A percentile compares a stretch with the other conserved stretches of the same genome.
phyloP scores from a whole-genome alignment of 2,888 invertebrate genomes.

The Bruchidius siliquastri region DNA sequence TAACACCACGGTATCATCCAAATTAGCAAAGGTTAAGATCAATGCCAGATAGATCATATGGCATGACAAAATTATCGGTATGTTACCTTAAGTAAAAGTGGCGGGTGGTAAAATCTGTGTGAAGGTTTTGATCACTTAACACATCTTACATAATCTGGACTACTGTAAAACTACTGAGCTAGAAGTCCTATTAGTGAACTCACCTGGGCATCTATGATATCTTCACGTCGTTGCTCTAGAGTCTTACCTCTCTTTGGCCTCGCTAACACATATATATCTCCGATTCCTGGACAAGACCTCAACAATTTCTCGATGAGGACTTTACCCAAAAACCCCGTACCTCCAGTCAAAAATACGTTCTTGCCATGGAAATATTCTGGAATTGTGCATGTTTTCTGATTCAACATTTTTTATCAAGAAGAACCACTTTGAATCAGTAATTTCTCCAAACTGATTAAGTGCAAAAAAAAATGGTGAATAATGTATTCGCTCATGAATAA shows the following conservation, averaged over 20 bases:
- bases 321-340: constrained; percentile 87
- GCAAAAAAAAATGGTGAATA: too few relatives aligned
- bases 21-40: too few relatives aligned
- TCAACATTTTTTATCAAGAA: background rate
- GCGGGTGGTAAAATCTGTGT: too few relatives aligned
- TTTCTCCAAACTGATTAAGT: too few relatives aligned
- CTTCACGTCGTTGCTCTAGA: constrained; percentile 58
- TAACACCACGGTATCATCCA: too few relatives aligned
- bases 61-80: too few relatives aligned
- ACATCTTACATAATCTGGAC: too few relatives aligned
- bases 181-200: background rate
- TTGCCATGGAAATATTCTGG: constrained; percentile 63
- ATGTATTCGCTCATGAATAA: too few relatives aligned
- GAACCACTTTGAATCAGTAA: background rate
- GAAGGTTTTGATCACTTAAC: too few relatives aligned
- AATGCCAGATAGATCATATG: too few relatives aligned
- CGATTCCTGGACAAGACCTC: constrained; percentile 71
- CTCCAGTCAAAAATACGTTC: constrained; percentile 77
- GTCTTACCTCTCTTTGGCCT: constrained; percentile 65
- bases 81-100: too few relatives aligned
- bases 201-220: background rate
- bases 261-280: constrained; percentile 70
- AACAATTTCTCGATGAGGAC: constrained; percentile 82
- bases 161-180: too few relatives aligned
- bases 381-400: constrained; percentile 30